A percentile compares a stretch with the other conserved stretches of the same genome.
Evolutionary conservation across 2,888 invertebrate species (phyloP).

Genomic region (Ferdinandea cuprea): DNA sequence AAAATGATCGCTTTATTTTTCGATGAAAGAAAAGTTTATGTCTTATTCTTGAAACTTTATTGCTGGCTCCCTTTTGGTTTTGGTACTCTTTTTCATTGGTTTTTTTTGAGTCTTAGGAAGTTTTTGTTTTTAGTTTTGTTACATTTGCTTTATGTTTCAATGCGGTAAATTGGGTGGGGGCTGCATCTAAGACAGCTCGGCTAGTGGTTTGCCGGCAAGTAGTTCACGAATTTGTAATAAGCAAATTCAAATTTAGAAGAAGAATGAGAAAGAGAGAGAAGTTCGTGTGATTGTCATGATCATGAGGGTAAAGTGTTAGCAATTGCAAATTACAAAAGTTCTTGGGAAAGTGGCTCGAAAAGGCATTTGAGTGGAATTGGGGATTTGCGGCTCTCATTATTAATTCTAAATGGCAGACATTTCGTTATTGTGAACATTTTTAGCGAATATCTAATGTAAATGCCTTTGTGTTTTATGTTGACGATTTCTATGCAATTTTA

Average conservation of each 20-base stretch:
- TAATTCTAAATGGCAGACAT: slow-evolving; percentile 18
- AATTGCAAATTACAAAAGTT: slow-evolving; percentile 4
- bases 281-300: not conserved
- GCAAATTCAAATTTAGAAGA: too few relatives aligned
- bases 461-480: too few relatives aligned
- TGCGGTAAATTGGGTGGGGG: slow-evolving; percentile 35
- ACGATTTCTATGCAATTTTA: too few relatives aligned
- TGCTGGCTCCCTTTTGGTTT: not conserved
- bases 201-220: not conserved
- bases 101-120: slow-evolving; percentile 19
- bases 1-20: not conserved
- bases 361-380: not conserved
- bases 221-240: not conserved
- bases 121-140: slow-evolving; percentile 44
- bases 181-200: not conserved
- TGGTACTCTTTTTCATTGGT: not conserved
- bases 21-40: too few relatives aligned
- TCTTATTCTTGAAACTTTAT: too few relatives aligned
- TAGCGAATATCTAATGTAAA: too few relatives aligned
- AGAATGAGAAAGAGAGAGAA: too few relatives aligned
- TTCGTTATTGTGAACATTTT: not conserved
- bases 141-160: slow-evolving; percentile 51
- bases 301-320: not conserved
- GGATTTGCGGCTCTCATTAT: slow-evolving; percentile 16
- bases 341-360: not conserved